Conservation (phyloP, 92 coral and sea anemone species). For the Pocillopora grandis region DNA sequence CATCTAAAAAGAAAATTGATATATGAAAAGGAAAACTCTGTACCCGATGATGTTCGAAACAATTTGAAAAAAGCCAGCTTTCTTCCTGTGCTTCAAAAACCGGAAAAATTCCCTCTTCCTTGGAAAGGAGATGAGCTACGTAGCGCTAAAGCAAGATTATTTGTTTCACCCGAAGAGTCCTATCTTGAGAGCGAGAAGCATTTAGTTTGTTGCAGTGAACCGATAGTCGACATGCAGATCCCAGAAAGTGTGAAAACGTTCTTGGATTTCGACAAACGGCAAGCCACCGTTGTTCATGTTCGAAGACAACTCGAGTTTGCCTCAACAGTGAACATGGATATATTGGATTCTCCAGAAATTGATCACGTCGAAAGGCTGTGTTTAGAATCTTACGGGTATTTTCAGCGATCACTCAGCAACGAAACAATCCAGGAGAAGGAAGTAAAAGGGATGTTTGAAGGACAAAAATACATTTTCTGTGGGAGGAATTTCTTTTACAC, state of each 20-base stretch:
- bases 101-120: constrained; percentile 56
- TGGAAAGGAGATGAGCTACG: constrained; percentile 60
- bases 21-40: not conserved
- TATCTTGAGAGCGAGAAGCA: constrained; percentile 37
- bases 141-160: no score
- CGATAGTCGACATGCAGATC: constrained; percentile 36
- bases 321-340: not conserved
- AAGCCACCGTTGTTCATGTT: constrained; percentile 11
- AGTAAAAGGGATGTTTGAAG: constrained; percentile 21
- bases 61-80: constrained; percentile 28
- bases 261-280: constrained; percentile 26
- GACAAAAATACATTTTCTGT: constrained; percentile 37
- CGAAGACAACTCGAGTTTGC: constrained; percentile 39
- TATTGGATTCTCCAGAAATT: not conserved
- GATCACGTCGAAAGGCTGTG: not conserved
- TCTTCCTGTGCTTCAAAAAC: constrained; percentile 63
- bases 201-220: constrained; percentile 68
- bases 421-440: not conserved
- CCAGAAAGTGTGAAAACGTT: not conserved
- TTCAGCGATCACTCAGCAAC: constrained; percentile 12
- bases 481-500: constrained; percentile 33
- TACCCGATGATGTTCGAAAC: constrained; percentile 5
- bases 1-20: constrained; percentile 1
- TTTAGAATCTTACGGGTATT: constrained; percentile 42
- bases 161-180: constrained; percentile 61